Evolutionary conservation across 2,797 vertebrate species (phyloP), one percentile per base, ranked within the genome.

Genomic region (Phyllotis vaccarum): DNA sequence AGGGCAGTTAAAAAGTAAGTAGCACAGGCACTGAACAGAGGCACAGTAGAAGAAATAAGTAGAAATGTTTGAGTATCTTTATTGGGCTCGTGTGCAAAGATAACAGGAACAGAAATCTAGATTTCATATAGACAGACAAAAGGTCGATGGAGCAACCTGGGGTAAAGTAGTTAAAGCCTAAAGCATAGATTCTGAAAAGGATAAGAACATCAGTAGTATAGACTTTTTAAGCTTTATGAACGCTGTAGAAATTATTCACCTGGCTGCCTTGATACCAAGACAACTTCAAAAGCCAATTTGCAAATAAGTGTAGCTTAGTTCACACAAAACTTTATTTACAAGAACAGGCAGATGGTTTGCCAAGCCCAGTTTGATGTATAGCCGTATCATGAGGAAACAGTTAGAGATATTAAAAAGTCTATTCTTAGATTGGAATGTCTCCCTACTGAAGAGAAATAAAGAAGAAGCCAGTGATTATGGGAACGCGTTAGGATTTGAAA

Each of bases 271-370:
- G 12, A 43, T 62, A 76, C 14, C 29, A 49, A 60, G 40, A 89
- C 83, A 54, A 13, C 17, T 75, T 40, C 34, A 2, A 13, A 29
- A 54, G 7, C 22, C 34, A 85, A 9, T 12, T 68, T 78, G 7
- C 52, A 89, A 90, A 89, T 62, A 14, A 85, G 54, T 29, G 27
- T 72, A 72, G 8, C 16, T 72, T 9, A 70, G 29, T 90, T 95
- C 16, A 40, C 90, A 49, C 85, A 90, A 92, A 85, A 62, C 11
- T 72, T 91, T 68, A 70, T 90, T 93, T 87, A 76, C 22, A 56
- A 76, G 43, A 89, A 81, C 3, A 78, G 22, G 31, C 19, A 89
- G 9, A 93, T 31, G 46, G 54, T 46, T 96, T 70, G 10, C 72
- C 49, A 93, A 34, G 52, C 16, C 37, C 46, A 0, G 8, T 66